These are phyloP conservation scores for Elymnias hypermnestra DNA, from an alignment of 1,140 invertebrate species.

Conservation along the genomic window DNA sequence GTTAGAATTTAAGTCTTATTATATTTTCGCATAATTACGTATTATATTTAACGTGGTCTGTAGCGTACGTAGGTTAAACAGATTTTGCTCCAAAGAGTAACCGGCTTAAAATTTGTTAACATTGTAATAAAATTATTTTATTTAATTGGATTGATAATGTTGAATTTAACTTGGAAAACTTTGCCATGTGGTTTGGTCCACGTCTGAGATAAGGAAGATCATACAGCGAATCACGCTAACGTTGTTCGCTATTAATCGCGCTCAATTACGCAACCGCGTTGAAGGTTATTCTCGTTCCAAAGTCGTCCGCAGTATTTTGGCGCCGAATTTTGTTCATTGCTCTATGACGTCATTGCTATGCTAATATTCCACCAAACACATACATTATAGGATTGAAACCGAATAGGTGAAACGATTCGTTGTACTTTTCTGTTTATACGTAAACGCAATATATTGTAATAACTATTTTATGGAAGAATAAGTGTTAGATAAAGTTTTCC, in stretches of 20 bases:
- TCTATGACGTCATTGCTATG: constrained; percentile 3
- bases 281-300: constrained; percentile 40
- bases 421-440: no score
- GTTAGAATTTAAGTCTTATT: not conserved
- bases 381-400: not conserved
- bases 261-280: constrained; percentile 27
- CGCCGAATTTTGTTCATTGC: constrained; percentile 22
- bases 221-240: constrained; percentile 8
- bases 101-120: not conserved
- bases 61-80: not conserved
- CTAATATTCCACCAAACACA: not conserved
- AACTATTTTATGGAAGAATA: no score
- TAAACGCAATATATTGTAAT: no score
- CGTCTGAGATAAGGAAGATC: not conserved
- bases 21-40: no score
- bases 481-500: no score
- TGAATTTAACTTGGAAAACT: constrained; percentile 3
- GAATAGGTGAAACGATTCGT: no score
- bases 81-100: not conserved
- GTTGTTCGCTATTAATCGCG: constrained; percentile 9
- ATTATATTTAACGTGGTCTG: not conserved
- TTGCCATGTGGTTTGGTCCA: not conserved
- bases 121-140: no score
- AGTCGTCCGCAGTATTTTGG: constrained; percentile 30
- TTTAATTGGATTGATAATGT: no score